Conservation (phyloP, 2,797 vertebrate genomes). For the Oreonectes daqikongensis region DNA sequence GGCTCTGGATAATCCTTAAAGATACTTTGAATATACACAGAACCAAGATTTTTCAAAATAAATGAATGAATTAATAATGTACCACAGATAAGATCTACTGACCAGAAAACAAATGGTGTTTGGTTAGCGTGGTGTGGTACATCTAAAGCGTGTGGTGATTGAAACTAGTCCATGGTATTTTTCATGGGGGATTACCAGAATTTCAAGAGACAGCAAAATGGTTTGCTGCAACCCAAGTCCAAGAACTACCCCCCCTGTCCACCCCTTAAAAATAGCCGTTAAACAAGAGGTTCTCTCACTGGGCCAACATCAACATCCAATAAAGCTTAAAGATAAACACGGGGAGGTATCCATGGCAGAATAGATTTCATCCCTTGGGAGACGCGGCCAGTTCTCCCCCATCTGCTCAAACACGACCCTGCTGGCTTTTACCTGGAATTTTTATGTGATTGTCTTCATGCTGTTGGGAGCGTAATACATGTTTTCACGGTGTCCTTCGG, state of each 20-base stretch:
- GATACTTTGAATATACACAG: conserved; percentile 1
- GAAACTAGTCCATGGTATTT: conserved; percentile 15
- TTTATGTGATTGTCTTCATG: conserved; percentile 49
- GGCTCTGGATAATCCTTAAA: conserved; percentile 30
- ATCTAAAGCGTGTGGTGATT: not conserved
- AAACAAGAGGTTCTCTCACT: conserved; percentile 76
- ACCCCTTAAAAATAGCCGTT: conserved; percentile 73
- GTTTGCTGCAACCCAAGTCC: conserved; percentile 52
- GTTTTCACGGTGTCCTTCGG: conserved; percentile 40
- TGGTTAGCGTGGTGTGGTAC: conserved; percentile 4
- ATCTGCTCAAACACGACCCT: conserved; percentile 80
- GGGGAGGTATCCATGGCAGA: conserved; percentile 74
- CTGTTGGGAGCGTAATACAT: conserved; percentile 40
- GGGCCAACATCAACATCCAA: conserved; percentile 82
- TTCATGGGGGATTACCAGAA: conserved; percentile 46
- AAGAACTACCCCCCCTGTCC: conserved; percentile 56
- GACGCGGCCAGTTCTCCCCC: conserved; percentile 75
- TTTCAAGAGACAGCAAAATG: conserved; percentile 50
- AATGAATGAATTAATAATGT: conserved; percentile 11
- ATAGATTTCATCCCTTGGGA: conserved; percentile 79
- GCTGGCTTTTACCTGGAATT: conserved; percentile 68
- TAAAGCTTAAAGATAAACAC: conserved; percentile 82
- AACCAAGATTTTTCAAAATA: conserved; percentile 19
- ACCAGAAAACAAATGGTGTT: conserved; percentile 2
- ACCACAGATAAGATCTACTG: conserved; percentile 29